phyloP scores from a whole-genome alignment of 2,113 vertebrate genomes.

The Heterotis niloticus region DNA sequence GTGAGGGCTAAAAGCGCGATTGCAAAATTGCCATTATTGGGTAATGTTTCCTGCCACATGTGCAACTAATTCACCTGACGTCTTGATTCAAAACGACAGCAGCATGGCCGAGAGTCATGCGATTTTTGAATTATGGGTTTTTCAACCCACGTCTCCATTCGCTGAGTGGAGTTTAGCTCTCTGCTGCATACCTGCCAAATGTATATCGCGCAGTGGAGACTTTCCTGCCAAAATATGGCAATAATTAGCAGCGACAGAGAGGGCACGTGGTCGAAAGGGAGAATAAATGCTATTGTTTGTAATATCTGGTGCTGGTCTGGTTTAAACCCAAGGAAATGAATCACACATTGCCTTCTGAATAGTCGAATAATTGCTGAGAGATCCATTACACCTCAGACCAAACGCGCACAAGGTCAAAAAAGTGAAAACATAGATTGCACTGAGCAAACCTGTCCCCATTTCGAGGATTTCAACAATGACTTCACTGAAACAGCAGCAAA shows the following conservation, averaged over 20 bases:
- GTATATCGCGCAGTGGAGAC: slow-evolving; percentile 10
- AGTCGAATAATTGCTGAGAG: slow-evolving; percentile 22
- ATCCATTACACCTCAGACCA: slow-evolving; percentile 26
- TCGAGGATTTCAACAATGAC: neutral
- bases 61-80: neutral
- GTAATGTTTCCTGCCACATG: neutral
- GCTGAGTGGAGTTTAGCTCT: slow-evolving; percentile 16
- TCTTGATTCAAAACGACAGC: slow-evolving; percentile 6
- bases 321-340: slow-evolving; percentile 26
- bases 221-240: slow-evolving; percentile 23
- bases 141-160: neutral
- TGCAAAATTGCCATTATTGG: neutral
- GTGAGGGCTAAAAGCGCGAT: neutral
- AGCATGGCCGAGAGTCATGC: neutral
- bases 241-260: slow-evolving; percentile 16
- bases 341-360: slow-evolving; percentile 31
- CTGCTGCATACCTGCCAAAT: slow-evolving; percentile 1
- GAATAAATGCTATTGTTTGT: slow-evolving; percentile 23
- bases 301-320: slow-evolving; percentile 14
- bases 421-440: neutral
- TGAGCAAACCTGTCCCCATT: neutral
- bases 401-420: slow-evolving; percentile 17
- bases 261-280: slow-evolving; percentile 11
- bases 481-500: neutral
- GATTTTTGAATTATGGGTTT: slow-evolving; percentile 2